These are phyloP conservation scores for Formica selysi DNA, from an alignment of 1,140 invertebrate genomes.

Conservation along the genomic window DNA sequence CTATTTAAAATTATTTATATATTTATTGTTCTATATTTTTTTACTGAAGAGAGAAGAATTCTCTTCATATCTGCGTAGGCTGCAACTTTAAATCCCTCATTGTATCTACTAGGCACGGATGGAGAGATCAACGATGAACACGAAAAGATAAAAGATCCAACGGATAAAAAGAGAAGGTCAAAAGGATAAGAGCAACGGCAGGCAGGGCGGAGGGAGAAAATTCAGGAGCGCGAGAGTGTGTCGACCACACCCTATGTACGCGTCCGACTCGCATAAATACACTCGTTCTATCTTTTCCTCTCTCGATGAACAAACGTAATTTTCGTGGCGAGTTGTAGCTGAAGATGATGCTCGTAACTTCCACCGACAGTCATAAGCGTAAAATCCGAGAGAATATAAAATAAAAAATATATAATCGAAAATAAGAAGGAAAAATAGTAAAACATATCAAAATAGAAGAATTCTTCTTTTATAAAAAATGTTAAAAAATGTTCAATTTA, in stretches of 20 bases:
- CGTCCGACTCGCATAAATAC: constrained; percentile 57
- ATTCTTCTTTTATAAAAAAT: background rate
- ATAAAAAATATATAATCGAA: constrained; percentile 13
- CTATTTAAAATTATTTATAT: background rate
- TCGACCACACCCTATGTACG: constrained; percentile 63
- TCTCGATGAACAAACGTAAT: constrained; percentile 56
- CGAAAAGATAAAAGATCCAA: constrained; percentile 13
- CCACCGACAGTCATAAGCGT: background rate
- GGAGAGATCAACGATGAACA: constrained; percentile 29
- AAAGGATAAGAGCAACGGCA: constrained; percentile 43
- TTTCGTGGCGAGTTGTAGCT: constrained; percentile 49
- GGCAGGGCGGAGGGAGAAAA: constrained; percentile 47
- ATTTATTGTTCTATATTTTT: constrained; percentile 1
- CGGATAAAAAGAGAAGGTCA: constrained; percentile 4
- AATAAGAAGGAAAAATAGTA: background rate
- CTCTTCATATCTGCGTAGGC: background rate
- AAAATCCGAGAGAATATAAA: background rate
- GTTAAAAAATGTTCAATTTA: background rate
- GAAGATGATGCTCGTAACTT: constrained; percentile 20
- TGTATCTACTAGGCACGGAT: background rate
- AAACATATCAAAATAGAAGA: background rate
- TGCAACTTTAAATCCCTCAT: background rate
- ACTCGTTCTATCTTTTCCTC: background rate
- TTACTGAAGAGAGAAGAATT: background rate
- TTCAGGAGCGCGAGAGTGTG: constrained; percentile 66